These are phyloP conservation scores for Mirounga angustirostris DNA, from an alignment of 2,113 vertebrate species.

Conservation along the genomic window DNA sequence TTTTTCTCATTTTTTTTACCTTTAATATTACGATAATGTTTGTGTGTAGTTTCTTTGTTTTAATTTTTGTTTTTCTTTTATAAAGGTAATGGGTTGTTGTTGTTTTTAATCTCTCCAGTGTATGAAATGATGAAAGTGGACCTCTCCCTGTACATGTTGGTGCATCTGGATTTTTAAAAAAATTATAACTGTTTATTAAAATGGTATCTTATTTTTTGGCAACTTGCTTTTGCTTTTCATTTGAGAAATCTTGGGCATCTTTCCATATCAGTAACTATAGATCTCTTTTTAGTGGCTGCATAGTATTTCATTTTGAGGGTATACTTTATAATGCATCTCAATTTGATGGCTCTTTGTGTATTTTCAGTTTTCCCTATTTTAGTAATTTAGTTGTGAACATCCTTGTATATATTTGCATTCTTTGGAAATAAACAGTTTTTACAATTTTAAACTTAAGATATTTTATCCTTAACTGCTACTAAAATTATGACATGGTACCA, in stretches of 20 bases:
- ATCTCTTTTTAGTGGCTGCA: conserved; percentile 15
- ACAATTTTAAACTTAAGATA: conserved; percentile 10
- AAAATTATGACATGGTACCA: conserved; percentile 1
- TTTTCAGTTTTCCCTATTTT: conserved; percentile 1
- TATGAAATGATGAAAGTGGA: neutral
- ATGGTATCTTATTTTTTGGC: neutral
- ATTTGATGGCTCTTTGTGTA: neutral
- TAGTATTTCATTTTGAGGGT: neutral
- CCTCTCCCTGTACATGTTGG: neutral
- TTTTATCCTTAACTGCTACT: neutral
- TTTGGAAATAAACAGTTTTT: conserved; percentile 38
- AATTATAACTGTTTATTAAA: conserved; percentile 8
- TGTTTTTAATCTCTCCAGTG: neutral
- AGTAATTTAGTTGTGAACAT: conserved; percentile 34
- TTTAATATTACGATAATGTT: neutral
- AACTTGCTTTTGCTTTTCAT: conserved; percentile 47
- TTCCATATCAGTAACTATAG: neutral
- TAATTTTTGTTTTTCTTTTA: neutral
- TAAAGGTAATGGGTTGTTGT: neutral
- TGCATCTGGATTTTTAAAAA: neutral
- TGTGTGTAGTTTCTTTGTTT: neutral
- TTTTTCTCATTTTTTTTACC: conserved; percentile 54
- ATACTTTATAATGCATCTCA: neutral
- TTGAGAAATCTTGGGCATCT: conserved; percentile 31
- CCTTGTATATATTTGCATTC: neutral